These are phyloP conservation scores for Hydropotes inermis DNA, from an alignment of 2,113 vertebrate genomes.

Conservation along the genomic window DNA sequence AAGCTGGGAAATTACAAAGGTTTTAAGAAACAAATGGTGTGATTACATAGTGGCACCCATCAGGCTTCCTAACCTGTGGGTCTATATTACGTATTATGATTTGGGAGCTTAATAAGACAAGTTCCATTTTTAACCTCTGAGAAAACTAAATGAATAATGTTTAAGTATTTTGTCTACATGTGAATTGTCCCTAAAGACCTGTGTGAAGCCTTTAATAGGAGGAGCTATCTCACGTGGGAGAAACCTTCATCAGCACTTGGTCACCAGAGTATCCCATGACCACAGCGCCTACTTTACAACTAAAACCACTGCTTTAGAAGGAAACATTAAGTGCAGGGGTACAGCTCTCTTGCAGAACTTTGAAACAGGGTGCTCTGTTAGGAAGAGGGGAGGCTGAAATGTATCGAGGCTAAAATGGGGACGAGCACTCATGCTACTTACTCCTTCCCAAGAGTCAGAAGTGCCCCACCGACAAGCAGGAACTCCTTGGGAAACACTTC, in stretches of 20 bases:
- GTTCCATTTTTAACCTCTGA: not conserved
- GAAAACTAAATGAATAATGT: conserved; percentile 19
- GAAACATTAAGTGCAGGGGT: not conserved
- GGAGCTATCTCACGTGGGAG: not conserved
- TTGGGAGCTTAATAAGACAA: not conserved
- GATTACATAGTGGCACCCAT: not conserved
- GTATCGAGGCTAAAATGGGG: not conserved
- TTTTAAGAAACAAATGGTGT: not conserved
- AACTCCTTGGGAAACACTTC: not conserved
- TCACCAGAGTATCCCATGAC: not conserved
- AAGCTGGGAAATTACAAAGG: not conserved
- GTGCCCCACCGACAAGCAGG: not conserved
- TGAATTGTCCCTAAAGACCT: not conserved
- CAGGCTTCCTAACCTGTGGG: not conserved
- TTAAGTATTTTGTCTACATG: not conserved
- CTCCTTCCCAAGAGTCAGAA: not conserved
- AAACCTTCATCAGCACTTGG: not conserved
- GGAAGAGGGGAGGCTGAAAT: not conserved
- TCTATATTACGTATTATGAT: not conserved
- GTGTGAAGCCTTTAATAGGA: not conserved
- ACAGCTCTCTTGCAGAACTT: not conserved
- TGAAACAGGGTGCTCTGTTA: not conserved
- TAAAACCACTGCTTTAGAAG: not conserved
- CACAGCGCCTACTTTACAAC: not conserved
- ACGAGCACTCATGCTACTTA: not conserved